Conservation (phyloP, 2,888 invertebrate genomes). For the Drosophila maculinotata region DNA sequence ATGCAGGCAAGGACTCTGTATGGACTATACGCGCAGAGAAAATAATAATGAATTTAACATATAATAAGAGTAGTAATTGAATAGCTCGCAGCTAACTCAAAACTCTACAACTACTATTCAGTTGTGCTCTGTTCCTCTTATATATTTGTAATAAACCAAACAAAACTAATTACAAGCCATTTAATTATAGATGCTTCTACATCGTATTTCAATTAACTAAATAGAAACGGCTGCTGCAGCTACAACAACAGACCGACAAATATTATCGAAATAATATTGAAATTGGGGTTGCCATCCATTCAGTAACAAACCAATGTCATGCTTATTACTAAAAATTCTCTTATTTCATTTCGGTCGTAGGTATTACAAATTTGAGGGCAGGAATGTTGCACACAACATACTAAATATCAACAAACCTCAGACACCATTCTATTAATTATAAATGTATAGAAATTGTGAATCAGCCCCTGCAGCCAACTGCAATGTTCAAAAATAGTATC, state of each 20-base stretch:
- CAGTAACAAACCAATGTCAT: no score
- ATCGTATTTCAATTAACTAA: background rate
- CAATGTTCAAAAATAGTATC: no score
- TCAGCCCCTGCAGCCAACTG: no score
- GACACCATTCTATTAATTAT: no score
- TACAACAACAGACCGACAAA: background rate
- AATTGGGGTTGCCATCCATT: no score
- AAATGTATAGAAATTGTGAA: no score
- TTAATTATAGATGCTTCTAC: background rate
- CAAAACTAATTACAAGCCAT: background rate
- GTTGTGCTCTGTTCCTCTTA: background rate
- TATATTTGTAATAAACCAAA: background rate
- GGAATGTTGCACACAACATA: no score
- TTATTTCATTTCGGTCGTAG: no score
- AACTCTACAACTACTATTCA: no score
- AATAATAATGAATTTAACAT: background rate
- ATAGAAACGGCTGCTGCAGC: background rate
- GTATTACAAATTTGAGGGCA: no score
- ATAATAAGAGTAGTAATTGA: background rate
- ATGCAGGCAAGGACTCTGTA: background rate
- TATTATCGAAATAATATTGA: background rate
- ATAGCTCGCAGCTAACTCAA: background rate
- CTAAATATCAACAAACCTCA: no score
- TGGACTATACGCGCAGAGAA: background rate
- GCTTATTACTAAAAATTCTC: no score